A percentile compares a stretch with the other conserved stretches of the same genome.
phyloP scores from a whole-genome alignment of 2,797 vertebrate species.

The Kryptolebias ocellatus region DNA sequence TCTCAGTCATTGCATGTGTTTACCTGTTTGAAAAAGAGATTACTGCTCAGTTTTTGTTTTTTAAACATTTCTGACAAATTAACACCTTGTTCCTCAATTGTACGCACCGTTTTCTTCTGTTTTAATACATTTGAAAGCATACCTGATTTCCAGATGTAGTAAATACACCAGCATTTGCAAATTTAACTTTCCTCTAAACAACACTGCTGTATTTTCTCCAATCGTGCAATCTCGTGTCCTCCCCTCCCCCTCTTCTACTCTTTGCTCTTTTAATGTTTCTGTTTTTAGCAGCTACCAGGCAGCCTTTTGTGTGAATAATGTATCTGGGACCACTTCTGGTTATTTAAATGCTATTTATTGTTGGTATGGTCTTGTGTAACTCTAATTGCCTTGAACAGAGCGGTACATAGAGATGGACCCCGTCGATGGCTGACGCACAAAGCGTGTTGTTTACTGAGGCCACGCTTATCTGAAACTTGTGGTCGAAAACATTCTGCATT shows the following conservation, averaged over 20 bases:
- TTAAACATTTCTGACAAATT: not conserved
- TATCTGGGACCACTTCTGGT: not conserved
- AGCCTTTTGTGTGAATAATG: not conserved
- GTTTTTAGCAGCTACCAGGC: constrained; percentile 26
- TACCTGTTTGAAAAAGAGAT: constrained; percentile 8
- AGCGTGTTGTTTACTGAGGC: constrained; percentile 63
- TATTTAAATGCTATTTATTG: not conserved
- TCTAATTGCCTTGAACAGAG: constrained; percentile 1
- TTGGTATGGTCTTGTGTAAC: not conserved
- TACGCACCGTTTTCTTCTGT: not conserved
- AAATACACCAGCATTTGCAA: not conserved
- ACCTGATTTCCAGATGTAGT: not conserved
- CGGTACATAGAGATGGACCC: constrained; percentile 10
- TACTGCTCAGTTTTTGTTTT: not conserved
- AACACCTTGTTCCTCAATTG: not conserved
- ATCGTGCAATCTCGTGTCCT: constrained; percentile 5
- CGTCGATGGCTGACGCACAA: not conserved
- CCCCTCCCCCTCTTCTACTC: constrained; percentile 50
- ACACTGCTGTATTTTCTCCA: constrained; percentile 12
- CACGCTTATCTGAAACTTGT: constrained; percentile 12
- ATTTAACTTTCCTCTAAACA: constrained; percentile 1
- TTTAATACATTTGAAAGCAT: not conserved
- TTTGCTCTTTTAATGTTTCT: constrained; percentile 40
- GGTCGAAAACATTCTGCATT: not conserved
- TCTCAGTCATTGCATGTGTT: not conserved